Conservation (phyloP, 2,797 vertebrate genomes). For the Enteromius unitaeniatus region DNA sequence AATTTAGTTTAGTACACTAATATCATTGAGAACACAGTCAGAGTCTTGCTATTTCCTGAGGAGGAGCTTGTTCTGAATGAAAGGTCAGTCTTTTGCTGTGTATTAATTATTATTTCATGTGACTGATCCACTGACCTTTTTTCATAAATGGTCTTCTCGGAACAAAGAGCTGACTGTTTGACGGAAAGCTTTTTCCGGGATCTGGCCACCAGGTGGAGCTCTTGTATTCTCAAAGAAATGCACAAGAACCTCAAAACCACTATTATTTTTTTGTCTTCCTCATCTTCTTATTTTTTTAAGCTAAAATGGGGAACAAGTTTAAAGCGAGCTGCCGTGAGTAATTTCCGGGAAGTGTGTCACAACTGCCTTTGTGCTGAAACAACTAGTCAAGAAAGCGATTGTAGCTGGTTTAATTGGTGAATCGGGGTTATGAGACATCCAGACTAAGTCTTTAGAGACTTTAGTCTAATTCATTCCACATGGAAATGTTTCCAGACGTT, state of each 20-base stretch:
- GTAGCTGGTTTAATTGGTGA: conserved; percentile 19
- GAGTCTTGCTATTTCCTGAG: background rate
- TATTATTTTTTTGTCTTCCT: background rate
- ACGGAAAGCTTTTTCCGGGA: background rate
- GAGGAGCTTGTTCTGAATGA: conserved; percentile 19
- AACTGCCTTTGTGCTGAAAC: conserved; percentile 42
- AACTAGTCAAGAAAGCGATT: conserved; percentile 2
- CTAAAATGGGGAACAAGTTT: conserved; percentile 38
- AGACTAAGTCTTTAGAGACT: background rate
- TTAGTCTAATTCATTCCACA: conserved; percentile 24
- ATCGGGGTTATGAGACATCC: background rate
- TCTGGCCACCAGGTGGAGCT: conserved; percentile 43
- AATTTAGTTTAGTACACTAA: background rate
- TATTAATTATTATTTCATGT: conserved; percentile 48
- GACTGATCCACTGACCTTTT: conserved; percentile 52
- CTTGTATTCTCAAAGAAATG: background rate
- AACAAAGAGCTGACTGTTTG: conserved; percentile 45
- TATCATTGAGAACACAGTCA: background rate
- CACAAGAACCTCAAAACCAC: background rate
- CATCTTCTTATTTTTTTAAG: background rate
- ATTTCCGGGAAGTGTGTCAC: conserved; percentile 61
- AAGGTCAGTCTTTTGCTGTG: conserved; percentile 43
- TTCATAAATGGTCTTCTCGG: background rate
- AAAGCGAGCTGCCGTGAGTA: conserved; percentile 45
- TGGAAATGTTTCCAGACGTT: conserved; percentile 9